These are phyloP conservation scores for Pteria penguin DNA, from an alignment of 2,888 invertebrate genomes.

Conservation along the genomic window DNA sequence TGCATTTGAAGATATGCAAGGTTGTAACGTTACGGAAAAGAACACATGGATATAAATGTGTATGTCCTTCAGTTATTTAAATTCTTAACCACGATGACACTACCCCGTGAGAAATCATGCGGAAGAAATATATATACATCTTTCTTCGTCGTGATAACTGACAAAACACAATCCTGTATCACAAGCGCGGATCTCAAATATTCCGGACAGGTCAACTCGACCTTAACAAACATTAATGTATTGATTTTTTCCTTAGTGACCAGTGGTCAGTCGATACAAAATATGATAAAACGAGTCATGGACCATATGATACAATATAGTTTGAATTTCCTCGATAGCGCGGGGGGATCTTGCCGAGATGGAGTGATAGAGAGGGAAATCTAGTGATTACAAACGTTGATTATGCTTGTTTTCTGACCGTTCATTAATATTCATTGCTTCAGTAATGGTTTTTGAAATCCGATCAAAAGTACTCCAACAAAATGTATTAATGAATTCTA, in stretches of 20 bases:
- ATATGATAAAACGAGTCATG: neutral
- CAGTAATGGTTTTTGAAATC: neutral
- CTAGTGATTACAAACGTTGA: neutral
- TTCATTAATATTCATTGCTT: neutral
- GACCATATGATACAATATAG: neutral
- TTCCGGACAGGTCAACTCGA: neutral
- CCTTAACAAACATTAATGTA: slow-evolving; percentile 11
- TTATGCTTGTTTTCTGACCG: neutral
- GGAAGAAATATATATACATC: no score
- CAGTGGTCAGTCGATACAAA: neutral
- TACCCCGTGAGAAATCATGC: no score
- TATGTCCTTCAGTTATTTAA: no score
- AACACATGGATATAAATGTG: no score
- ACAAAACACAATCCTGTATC: neutral
- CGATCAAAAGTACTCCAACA: neutral
- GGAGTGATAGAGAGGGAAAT: neutral
- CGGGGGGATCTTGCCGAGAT: neutral
- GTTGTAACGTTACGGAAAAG: no score
- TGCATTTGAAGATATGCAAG: no score
- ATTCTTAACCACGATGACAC: no score
- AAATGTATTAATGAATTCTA: neutral
- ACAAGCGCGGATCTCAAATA: neutral
- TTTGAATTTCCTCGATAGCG: neutral
- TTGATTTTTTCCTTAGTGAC: slow-evolving; percentile 7
- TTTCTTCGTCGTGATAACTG: no score